phyloP scores from a whole-genome alignment of 2,888 invertebrate genomes.

The Andrena fulva region DNA sequence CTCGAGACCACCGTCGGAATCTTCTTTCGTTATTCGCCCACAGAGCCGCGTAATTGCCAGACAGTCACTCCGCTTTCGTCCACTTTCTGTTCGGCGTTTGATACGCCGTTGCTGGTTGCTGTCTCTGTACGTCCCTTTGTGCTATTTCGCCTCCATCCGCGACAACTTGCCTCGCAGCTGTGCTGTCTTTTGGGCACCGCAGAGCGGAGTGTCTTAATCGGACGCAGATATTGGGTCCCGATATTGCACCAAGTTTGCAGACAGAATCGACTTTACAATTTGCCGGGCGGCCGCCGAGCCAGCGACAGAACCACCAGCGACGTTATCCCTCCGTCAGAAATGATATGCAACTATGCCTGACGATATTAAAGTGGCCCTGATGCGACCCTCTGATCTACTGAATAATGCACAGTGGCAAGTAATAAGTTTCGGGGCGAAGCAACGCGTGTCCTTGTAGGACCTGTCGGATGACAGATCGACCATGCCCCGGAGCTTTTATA shows the following conservation, averaged over 20 bases:
- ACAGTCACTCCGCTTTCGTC: background rate
- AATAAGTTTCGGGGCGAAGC: conserved; percentile 50
- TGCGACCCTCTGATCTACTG: conserved; percentile 50
- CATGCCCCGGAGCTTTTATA: conserved; percentile 10
- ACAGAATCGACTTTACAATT: conserved; percentile 53
- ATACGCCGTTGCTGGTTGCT: background rate
- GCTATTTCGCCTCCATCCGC: background rate
- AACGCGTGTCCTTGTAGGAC: conserved; percentile 15
- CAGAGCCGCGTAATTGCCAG: conserved; percentile 2
- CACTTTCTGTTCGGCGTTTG: background rate
- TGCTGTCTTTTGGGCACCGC: background rate
- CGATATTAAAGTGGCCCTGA: conserved; percentile 56
- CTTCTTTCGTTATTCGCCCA: conserved; percentile 4
- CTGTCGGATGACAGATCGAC: conserved; percentile 25
- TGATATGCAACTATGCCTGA: conserved; percentile 47
- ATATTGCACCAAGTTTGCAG: conserved; percentile 28
- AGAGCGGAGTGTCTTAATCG: conserved; percentile 23
- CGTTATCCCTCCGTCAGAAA: conserved; percentile 19
- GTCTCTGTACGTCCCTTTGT: background rate
- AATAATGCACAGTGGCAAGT: conserved; percentile 53
- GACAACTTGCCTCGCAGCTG: conserved; percentile 8
- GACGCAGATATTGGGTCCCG: conserved; percentile 3
- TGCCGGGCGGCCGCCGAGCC: conserved; percentile 8
- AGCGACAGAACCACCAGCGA: background rate
- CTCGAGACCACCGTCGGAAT: background rate